Conservation (phyloP, 2,113 vertebrate genomes). For the Scartelaos histophorus region DNA sequence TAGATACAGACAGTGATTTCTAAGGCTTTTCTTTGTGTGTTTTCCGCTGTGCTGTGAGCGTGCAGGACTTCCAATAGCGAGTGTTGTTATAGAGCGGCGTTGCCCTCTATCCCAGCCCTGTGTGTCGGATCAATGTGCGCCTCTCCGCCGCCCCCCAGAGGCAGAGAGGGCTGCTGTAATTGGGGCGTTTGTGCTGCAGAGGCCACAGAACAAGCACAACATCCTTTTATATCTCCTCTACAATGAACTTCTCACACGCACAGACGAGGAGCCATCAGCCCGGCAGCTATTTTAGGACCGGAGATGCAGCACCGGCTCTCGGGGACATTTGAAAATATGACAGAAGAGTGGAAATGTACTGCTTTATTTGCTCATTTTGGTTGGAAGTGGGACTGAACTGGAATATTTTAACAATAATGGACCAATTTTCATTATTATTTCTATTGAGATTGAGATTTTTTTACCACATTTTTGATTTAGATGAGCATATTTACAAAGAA, state of each 20-base stretch:
- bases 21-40: not conserved
- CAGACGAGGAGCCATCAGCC: constrained; percentile 22
- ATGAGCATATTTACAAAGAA: no score
- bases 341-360: no score
- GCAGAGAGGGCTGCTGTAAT: constrained; percentile 51
- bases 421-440: no score
- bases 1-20: not conserved
- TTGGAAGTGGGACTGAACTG: no score
- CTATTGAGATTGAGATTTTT: no score
- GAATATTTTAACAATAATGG: no score
- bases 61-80: not conserved
- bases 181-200: constrained; percentile 53
- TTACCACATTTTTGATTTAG: no score
- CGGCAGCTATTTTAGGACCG: constrained; percentile 29
- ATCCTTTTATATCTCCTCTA: constrained; percentile 36
- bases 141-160: constrained; percentile 25
- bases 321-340: not conserved
- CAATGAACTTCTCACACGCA: constrained; percentile 53
- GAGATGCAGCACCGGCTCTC: not conserved
- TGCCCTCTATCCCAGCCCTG: constrained; percentile 35
- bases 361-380: no score
- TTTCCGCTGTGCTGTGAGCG: not conserved
- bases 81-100: constrained; percentile 2
- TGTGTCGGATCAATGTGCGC: constrained; percentile 51
- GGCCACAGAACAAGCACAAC: constrained; percentile 31